Conservation (phyloP, 2,113 vertebrate genomes). For the Microcebus lehilahytsara region DNA sequence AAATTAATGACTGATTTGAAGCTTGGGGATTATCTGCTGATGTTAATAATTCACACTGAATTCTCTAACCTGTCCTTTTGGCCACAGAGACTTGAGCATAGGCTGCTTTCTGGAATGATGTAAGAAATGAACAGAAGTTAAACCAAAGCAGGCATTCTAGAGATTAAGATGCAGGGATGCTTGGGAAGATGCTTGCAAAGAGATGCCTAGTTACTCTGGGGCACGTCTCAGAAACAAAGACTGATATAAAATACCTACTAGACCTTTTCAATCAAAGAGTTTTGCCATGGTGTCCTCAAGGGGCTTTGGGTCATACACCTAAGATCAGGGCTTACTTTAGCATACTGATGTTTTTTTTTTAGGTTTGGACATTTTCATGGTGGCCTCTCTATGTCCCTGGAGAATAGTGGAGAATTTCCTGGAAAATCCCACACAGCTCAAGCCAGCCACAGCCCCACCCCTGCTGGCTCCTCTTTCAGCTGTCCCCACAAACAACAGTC, state of each 20-base stretch:
- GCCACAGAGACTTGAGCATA: slow-evolving; percentile 17
- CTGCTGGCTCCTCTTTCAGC: slow-evolving; percentile 70
- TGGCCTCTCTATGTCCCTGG: slow-evolving; percentile 39
- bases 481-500: slow-evolving; percentile 71
- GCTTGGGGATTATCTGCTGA: not conserved
- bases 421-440: slow-evolving; percentile 52
- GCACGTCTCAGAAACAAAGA: not conserved
- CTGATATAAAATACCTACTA: not conserved
- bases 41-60: slow-evolving; percentile 35
- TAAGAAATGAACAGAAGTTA: slow-evolving; percentile 39
- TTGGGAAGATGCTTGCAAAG: not conserved
- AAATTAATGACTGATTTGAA: slow-evolving; percentile 25
- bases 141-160: slow-evolving; percentile 26
- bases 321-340: slow-evolving; percentile 22
- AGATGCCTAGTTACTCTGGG: not conserved
- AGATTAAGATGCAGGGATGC: not conserved
- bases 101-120: slow-evolving; percentile 23
- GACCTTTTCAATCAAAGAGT: not conserved
- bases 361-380: slow-evolving; percentile 47
- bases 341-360: slow-evolving; percentile 27
- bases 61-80: slow-evolving; percentile 29
- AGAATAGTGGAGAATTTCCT: slow-evolving; percentile 69
- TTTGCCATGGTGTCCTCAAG: not conserved
- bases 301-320: not conserved
- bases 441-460: slow-evolving; percentile 69